phyloP scores from a whole-genome alignment of 2,797 vertebrate species.

The Alca torda region DNA sequence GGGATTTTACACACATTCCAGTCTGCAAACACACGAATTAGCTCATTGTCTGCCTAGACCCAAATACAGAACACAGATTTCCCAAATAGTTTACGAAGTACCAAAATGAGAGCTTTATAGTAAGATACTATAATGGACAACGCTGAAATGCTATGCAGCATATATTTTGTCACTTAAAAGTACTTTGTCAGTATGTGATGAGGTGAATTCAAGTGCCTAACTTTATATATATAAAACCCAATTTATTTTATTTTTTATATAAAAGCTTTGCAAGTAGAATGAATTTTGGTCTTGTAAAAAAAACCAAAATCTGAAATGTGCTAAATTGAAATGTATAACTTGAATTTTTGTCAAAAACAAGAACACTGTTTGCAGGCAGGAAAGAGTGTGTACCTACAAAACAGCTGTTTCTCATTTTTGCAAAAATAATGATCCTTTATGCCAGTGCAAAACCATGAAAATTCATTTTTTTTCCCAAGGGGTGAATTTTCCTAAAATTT shows the following conservation, averaged over 20 bases:
- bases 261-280: background rate
- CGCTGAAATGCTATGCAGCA: background rate
- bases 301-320: background rate
- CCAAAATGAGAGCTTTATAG: background rate
- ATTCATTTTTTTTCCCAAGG: accelerated
- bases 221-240: background rate
- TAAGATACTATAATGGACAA: background rate
- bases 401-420: background rate
- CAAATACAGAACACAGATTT: background rate
- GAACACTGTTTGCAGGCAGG: background rate
- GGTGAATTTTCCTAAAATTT: background rate
- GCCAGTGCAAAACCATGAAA: background rate
- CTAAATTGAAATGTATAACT: background rate
- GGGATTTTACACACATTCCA: background rate
- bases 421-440: background rate
- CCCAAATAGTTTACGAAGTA: background rate
- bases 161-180: background rate
- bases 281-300: background rate
- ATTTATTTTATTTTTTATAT: background rate
- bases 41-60: background rate
- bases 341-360: background rate
- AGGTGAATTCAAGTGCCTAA: background rate
- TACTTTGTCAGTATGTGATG: background rate
- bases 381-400: background rate
- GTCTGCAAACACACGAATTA: background rate